Evolutionary conservation across 2,113 vertebrate species (phyloP), one percentile per base, ranked within the genome.

Genomic region (Campylorhamphus procurvoides): DNA sequence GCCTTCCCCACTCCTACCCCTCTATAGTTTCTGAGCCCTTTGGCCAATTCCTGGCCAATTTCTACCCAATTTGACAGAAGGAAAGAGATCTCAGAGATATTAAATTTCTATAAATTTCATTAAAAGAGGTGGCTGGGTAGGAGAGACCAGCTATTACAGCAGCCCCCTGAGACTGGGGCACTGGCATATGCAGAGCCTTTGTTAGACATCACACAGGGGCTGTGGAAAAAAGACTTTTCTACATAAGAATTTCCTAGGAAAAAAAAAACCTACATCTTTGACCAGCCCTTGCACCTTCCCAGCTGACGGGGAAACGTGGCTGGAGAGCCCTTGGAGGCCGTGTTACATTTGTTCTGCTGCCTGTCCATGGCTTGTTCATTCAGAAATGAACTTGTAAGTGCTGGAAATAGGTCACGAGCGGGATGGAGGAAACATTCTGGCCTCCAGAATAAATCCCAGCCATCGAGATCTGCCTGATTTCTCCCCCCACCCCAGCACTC

Each of bases 71-170:
- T 84, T 87, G 76, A 84, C 86, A 93, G 94, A 72, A 90, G 86
- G 90, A 80, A 90, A 93, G 90, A 95, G 86, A 89, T 95, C 91
- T 96, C 89, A 10, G 64, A 87, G 93, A 95, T 95, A 97, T 94
- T 97, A 97, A 91, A 94, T 97, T 96, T 78, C 96, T 97, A 67
- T 90, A 96, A 96, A 95, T 96, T 86, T 92, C 96, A 97, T 97
- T 97, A 96, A 94, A 96, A 96, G 89, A 72, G 73, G 94, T 95
- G 69, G 64, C 89, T 89, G 83, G 68, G 76, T 94, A 78, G 93
- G 88, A 87, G 89, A 92, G 68, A 94, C 60, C 2, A 17, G 73
- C 93, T 95, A 71, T 95, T 94, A 84, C 86, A 95, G 86, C 60
- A 87, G 22, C 86, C 96, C 86, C 90, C 9, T 3, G 94, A 75